Evolutionary conservation across 2,113 vertebrate genomes (phyloP).

Genomic region (Semicossyphus pulcher): DNA sequence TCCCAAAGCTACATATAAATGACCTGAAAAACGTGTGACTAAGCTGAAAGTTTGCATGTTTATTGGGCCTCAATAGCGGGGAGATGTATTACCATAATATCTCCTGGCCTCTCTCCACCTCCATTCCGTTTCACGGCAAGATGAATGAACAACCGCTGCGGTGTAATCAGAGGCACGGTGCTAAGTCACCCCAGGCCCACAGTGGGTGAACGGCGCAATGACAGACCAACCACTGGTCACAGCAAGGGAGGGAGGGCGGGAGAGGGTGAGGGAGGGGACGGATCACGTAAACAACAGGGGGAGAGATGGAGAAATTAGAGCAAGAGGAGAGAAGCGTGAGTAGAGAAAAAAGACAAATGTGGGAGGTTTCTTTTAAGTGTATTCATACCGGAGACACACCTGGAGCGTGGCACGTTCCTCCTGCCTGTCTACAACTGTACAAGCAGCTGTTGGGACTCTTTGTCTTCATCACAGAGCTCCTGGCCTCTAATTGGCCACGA

Average conservation of each 20-base stretch:
- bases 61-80: slow-evolving; percentile 17
- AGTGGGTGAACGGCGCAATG: slow-evolving; percentile 36
- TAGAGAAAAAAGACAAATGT: not conserved
- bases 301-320: not conserved
- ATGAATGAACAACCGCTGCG: slow-evolving; percentile 64
- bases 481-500: slow-evolving; percentile 54
- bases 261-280: slow-evolving; percentile 3
- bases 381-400: not conserved
- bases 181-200: slow-evolving; percentile 59
- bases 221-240: slow-evolving; percentile 61
- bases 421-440: slow-evolving; percentile 17
- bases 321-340: not conserved
- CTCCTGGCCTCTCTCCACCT: slow-evolving; percentile 24
- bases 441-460: slow-evolving; percentile 26
- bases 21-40: slow-evolving; percentile 8
- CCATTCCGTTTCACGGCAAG: slow-evolving; percentile 50
- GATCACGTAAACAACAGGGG: slow-evolving; percentile 11
- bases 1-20: slow-evolving; percentile 9
- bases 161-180: slow-evolving; percentile 67
- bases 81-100: slow-evolving; percentile 58
- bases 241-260: not conserved
- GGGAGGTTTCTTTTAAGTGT: not conserved
- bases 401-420: not conserved
- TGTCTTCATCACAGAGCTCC: slow-evolving; percentile 37
- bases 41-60: slow-evolving; percentile 28